These are phyloP conservation scores for Lithophane socia DNA, from an alignment of 2,888 invertebrate species.

Conservation along the genomic window DNA sequence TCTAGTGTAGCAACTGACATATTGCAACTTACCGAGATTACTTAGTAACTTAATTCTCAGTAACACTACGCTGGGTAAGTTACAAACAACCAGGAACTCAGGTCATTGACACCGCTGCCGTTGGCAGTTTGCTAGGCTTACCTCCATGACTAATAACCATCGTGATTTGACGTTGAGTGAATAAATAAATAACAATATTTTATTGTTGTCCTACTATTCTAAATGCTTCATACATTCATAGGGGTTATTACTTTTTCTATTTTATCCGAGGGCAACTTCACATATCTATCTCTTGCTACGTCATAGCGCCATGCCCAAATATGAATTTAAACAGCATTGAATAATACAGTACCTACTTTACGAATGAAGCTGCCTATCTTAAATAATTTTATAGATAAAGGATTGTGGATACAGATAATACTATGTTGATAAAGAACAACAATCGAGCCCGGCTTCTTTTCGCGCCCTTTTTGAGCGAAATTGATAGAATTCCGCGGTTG, in stretches of 20 bases:
- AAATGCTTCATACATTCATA: slow-evolving; percentile 6
- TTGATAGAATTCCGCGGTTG: not conserved
- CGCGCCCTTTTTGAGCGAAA: not conserved
- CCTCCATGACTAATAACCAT: slow-evolving; percentile 54
- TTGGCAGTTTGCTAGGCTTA: slow-evolving; percentile 42
- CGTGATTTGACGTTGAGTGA: slow-evolving; percentile 42
- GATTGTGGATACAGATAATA: slow-evolving; percentile 8
- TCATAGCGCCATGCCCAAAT: slow-evolving; percentile 25
- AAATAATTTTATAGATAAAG: slow-evolving; percentile 29
- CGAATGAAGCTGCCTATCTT: slow-evolving; percentile 28
- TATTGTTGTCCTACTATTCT: slow-evolving; percentile 10
- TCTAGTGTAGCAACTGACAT: slow-evolving; percentile 20
- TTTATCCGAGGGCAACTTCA: slow-evolving; percentile 32
- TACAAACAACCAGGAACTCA: slow-evolving; percentile 47
- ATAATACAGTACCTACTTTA: slow-evolving; percentile 19
- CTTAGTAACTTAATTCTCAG: slow-evolving; percentile 39
- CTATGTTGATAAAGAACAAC: not conserved
- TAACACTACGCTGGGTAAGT: slow-evolving; percentile 52
- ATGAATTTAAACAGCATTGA: slow-evolving; percentile 34
- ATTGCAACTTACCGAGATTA: slow-evolving; percentile 28
- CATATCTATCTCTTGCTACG: slow-evolving; percentile 29
- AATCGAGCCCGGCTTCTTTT: not conserved
- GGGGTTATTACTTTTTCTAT: slow-evolving; percentile 7
- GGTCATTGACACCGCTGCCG: slow-evolving; percentile 53
- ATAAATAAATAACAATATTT: slow-evolving; percentile 41